Conservation (phyloP, 2,888 invertebrate genomes). For the Tachina grossa region DNA sequence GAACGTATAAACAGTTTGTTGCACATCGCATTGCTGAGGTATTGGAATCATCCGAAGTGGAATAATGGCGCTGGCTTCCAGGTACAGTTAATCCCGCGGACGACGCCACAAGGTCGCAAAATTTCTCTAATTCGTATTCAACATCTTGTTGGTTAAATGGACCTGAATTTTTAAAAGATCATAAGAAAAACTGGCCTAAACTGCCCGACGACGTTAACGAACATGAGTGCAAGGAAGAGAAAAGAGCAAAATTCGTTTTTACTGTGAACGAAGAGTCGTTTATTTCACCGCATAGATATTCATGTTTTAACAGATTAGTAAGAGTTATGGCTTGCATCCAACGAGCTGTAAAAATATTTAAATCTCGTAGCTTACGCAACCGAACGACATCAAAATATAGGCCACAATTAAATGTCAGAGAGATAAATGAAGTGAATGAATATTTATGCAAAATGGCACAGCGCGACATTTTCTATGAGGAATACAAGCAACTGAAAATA, state of each 20-base stretch:
- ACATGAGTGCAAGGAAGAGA: slow-evolving; percentile 4
- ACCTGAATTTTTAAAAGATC: not conserved
- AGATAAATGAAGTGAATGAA: slow-evolving; percentile 11
- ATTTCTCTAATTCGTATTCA: slow-evolving; percentile 21
- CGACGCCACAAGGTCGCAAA: slow-evolving; percentile 28
- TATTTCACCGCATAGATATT: slow-evolving; percentile 25
- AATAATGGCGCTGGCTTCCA: slow-evolving; percentile 8
- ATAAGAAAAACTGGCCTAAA: not conserved
- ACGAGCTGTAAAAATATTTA: slow-evolving; percentile 38
- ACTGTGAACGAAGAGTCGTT: not conserved
- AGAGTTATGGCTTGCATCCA: slow-evolving; percentile 26
- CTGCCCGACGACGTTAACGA: slow-evolving; percentile 22
- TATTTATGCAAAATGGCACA: slow-evolving; percentile 38
- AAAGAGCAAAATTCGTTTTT: slow-evolving; percentile 30
- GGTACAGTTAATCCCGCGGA: slow-evolving; percentile 1
- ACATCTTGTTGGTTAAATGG: slow-evolving; percentile 23
- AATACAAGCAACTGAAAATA: not conserved
- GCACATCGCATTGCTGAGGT: slow-evolving; percentile 22
- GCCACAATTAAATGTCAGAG: slow-evolving; percentile 11
- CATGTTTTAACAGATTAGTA: slow-evolving; percentile 13
- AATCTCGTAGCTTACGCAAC: slow-evolving; percentile 2
- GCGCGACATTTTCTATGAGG: slow-evolving; percentile 10
- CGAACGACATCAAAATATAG: not conserved
- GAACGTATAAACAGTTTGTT: slow-evolving; percentile 33
- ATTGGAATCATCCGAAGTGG: slow-evolving; percentile 1